These are phyloP conservation scores for Adelges cooleyi DNA, from an alignment of 1,140 invertebrate genomes.

Conservation along the genomic window DNA sequence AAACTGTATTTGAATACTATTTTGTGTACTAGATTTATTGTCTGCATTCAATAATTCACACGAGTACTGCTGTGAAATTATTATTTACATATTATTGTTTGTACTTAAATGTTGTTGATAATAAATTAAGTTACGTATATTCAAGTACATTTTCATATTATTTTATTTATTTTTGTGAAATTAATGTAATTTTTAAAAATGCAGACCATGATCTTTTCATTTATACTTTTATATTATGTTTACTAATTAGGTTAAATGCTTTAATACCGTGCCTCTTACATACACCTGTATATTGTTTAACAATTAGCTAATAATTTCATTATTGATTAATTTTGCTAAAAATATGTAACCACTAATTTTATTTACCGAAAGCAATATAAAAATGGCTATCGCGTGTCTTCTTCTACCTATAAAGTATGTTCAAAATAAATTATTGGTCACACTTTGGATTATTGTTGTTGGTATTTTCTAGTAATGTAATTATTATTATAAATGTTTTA, in stretches of 20 bases:
- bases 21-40: not conserved
- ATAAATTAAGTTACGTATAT: not conserved
- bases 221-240: constrained; percentile 2
- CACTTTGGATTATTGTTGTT: not conserved
- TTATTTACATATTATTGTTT: not conserved
- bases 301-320: constrained; percentile 21
- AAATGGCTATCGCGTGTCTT: constrained; percentile 5
- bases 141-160: no score
- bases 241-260: constrained; percentile 6
- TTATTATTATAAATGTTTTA: no score
- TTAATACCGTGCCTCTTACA: constrained; percentile 3
- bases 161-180: not conserved
- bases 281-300: constrained; percentile 19
- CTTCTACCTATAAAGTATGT: not conserved
- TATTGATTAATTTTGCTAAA: constrained; percentile 9
- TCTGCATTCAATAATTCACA: not conserved
- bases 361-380: not conserved
- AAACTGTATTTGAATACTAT: not conserved
- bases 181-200: not conserved
- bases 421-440: not conserved
- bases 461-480: no score
- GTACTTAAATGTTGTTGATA: not conserved
- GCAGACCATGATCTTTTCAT: not conserved
- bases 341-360: constrained; percentile 20
- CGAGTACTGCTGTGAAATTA: no score